phyloP scores from a whole-genome alignment of 2,888 invertebrate genomes.

The Cosmia pyralina region DNA sequence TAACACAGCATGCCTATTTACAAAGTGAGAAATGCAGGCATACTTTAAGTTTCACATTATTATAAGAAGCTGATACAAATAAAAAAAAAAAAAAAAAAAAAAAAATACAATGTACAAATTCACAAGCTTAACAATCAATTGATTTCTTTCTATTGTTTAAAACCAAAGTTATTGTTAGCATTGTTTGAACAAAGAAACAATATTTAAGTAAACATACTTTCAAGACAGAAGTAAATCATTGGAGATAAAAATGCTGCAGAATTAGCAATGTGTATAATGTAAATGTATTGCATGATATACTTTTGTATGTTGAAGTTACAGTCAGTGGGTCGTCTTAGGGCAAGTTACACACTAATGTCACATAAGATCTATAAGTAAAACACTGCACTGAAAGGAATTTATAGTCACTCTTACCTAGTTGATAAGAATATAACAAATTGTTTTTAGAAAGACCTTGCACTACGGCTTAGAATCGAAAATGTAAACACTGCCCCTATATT shows the following conservation, averaged over 20 bases:
- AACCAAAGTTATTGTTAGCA: background rate
- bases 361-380: background rate
- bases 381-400: background rate
- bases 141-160: background rate
- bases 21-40: background rate
- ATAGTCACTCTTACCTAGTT: constrained; percentile 19
- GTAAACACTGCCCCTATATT: constrained; percentile 18
- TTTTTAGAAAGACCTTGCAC: background rate
- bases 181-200: background rate
- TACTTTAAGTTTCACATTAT: background rate
- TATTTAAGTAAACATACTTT: background rate
- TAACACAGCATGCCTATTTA: background rate
- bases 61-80: constrained; percentile 1
- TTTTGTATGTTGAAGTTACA: background rate
- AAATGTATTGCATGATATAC: background rate
- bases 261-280: background rate
- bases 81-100: too few relatives aligned
- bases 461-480: background rate
- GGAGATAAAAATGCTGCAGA: background rate
- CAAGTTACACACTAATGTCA: background rate
- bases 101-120: constrained; percentile 8
- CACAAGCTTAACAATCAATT: background rate
- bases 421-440: constrained; percentile 9
- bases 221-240: background rate
- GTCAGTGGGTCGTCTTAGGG: too few relatives aligned